Conservation (phyloP, 2,113 vertebrate genomes). For the Xiphophorus couchianus region DNA sequence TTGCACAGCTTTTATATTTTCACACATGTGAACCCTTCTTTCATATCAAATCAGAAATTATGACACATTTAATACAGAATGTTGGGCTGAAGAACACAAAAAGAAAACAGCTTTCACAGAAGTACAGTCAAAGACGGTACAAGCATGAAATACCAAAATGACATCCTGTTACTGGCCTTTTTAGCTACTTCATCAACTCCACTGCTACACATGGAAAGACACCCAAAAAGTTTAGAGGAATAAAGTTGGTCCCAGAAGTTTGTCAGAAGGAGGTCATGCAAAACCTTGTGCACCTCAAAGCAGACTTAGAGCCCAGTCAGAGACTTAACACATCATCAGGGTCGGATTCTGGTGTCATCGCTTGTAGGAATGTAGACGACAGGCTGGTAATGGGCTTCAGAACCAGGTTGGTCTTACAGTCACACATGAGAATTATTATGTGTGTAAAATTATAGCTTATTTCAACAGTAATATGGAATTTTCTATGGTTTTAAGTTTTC, state of each 20-base stretch:
- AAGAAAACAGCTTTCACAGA: no score
- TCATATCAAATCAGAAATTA: no score
- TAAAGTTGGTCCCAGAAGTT: neutral
- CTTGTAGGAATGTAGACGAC: neutral
- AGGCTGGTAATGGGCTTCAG: neutral
- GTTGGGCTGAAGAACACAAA: no score
- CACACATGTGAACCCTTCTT: no score
- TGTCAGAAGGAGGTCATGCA: neutral
- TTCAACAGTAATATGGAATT: neutral
- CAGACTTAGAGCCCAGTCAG: neutral
- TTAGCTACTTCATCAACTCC: no score
- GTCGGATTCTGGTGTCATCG: neutral
- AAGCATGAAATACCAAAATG: no score
- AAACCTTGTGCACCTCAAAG: neutral
- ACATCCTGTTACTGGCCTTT: no score
- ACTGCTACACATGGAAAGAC: no score
- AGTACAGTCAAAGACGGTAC: no score
- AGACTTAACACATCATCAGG: neutral
- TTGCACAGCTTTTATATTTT: no score
- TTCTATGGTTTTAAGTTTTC: neutral
- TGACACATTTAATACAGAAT: no score
- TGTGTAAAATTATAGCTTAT: neutral
- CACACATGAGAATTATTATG: neutral
- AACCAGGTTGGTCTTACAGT: neutral
- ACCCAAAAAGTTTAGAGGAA: no score